Base-by-base conservation (phyloP, 2,797 vertebrate species). In the Hafferia zeledoni region DNA sequence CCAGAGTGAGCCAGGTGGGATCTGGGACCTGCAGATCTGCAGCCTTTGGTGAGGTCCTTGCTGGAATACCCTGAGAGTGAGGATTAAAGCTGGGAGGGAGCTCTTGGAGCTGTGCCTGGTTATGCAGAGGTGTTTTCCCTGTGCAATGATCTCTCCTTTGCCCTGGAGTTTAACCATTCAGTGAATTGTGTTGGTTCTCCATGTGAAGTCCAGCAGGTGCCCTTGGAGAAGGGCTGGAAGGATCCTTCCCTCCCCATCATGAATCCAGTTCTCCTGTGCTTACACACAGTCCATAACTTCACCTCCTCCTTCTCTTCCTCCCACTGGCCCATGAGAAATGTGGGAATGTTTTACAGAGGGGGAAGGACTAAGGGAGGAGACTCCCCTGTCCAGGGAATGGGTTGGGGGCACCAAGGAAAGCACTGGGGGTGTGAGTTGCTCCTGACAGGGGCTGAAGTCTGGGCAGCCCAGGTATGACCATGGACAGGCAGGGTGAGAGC, bases 361-460 rank as follows among this genome's bases (percentile, higher is more conserved):
- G 24, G 37, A 72, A 19, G 22, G 37, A 8, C 6, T 44, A 7
- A 27, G 39, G 30, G 64, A 59, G 55, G 27, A 70, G 46, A 18
- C 23, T 35, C 14, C 56, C 27, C 8, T 71, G 37, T 30, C 53
- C 5, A 4, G 17, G 9, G 13, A 7, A 9, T 39, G 23, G 17
- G 16, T n/a, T 46, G 25, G 44, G 43, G 14, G 10, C 31, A 30
- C 30, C 10, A n/a, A 9, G 37, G 30, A 41, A 19, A 27, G 44
- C 19, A 3, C 44, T 33, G 15, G 0, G 1, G 35, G 5, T 31
- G 18, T 15, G 13, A 91, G 41, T 68, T 16, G 12, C 13, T 11
- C 50, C 69, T 19, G 17, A 23, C 31, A n/a, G 70, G 33, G 18
- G 8, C 37, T 81, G 76, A 53, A 78, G 39, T 50, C 25, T 37